Conservation (phyloP, 1,140 invertebrate species). For the Stegodyphus dumicola region DNA sequence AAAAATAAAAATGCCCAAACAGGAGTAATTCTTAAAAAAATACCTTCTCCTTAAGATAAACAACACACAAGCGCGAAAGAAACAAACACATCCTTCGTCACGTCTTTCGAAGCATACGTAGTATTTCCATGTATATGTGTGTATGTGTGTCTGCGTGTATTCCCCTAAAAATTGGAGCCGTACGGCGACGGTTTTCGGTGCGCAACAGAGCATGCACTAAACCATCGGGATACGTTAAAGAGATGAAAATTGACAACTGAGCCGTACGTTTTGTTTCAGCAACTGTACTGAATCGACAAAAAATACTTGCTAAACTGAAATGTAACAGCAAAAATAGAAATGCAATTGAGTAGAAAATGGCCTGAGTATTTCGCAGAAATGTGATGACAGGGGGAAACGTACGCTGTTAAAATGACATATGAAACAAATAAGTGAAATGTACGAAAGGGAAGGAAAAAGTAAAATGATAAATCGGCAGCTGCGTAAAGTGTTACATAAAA, state of each 20-base stretch:
- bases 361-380: not conserved
- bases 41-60: too few relatives aligned
- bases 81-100: slow-evolving; percentile 11
- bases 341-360: slow-evolving; percentile 36
- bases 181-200: not conserved
- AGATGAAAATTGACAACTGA: slow-evolving; percentile 47
- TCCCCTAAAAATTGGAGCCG: slow-evolving; percentile 28
- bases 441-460: too few relatives aligned
- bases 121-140: slow-evolving; percentile 18
- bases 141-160: slow-evolving; percentile 26
- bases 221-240: slow-evolving; percentile 16
- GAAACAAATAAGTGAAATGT: not conserved
- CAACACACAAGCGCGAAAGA: too few relatives aligned
- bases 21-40: too few relatives aligned
- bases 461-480: too few relatives aligned
- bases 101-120: slow-evolving; percentile 15
- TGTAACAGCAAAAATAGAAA: slow-evolving; percentile 7
- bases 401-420: not conserved
- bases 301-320: slow-evolving; percentile 4
- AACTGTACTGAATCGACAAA: slow-evolving; percentile 26
- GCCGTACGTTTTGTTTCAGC: slow-evolving; percentile 25
- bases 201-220: slow-evolving; percentile 1
- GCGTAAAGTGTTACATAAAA: too few relatives aligned
- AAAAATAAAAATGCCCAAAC: too few relatives aligned
- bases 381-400: too few relatives aligned